Base-by-base conservation (phyloP, 2,888 invertebrate genomes). In the Campoletis raptor region DNA sequence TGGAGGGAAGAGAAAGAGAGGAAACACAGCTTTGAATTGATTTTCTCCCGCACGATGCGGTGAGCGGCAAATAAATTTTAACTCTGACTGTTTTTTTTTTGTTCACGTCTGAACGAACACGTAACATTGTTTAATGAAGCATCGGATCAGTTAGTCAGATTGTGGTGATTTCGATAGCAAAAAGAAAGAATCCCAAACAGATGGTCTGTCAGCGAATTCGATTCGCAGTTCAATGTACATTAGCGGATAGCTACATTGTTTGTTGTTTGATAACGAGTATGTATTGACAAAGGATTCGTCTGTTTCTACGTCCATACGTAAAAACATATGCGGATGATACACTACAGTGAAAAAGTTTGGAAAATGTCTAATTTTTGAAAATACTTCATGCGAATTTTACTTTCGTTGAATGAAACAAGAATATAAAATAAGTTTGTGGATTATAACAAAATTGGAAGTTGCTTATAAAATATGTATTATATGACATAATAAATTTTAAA, bases 211-310 rank as follows among this genome's bases (percentile, higher is more conserved):
- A 45, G 54, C 30, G 36, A 74, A 45, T 74, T 77, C n/a, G 30
- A 45, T 76, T 30, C 54, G 5, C 24, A 18, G 40, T 42, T 57
- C 30, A 70, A 45, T 66, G 36, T 67, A 45, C 30, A 77, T 66
- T 52, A 73, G 45, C 40, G 45, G 15, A 37, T 40, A 9, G 24
- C 18, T 37, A 48, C 66, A 48, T 74, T 85, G 73, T 78, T 73
- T 69, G 73, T 42, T 30, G 73, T 69, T 18, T 15, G 61, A 78
- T 79, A 85, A 78, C 74, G 73, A 79, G 30, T 21, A 21, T 24
- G 36, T 24, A 24, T 24, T 69, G 54, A 24, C 57, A 74, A 52
- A n/a, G 57, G 24, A 67, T 42, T 74, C 54, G n/a, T 18, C 21
- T n/a, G 67, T 18, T 15, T n/a, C 67, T 2, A 21, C 42, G 24